phyloP scores from a whole-genome alignment of 1,140 invertebrate species.

The Drosophila subobscura region DNA sequence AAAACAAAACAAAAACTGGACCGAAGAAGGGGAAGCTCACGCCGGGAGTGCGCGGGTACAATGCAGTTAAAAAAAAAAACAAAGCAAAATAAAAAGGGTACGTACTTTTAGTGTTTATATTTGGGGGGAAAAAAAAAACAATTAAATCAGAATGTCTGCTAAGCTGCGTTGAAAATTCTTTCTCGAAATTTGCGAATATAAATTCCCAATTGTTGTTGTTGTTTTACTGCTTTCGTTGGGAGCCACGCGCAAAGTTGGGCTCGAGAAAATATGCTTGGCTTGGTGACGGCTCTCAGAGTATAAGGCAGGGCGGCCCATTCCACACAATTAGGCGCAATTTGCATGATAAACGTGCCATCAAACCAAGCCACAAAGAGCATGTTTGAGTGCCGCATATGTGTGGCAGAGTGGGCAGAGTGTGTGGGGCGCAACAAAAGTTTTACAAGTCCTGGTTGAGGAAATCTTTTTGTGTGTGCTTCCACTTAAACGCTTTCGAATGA shows the following conservation, averaged over 20 bases:
- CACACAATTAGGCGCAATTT: conserved; percentile 82
- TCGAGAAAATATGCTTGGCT: conserved; percentile 53
- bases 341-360: conserved; percentile 77
- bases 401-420: conserved; percentile 4
- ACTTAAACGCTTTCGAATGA: conserved; percentile 83
- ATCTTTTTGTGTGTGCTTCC: conserved; percentile 80
- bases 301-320: conserved; percentile 70
- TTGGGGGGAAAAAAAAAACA: conserved; percentile 66
- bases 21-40: too few species aligned
- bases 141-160: conserved; percentile 76
- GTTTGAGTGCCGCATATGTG: conserved; percentile 70
- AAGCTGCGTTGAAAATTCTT: conserved; percentile 63
- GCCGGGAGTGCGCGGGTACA: conserved; percentile 5
- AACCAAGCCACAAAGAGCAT: conserved; percentile 77
- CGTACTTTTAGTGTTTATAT: conserved; percentile 27
- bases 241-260: conserved; percentile 7
- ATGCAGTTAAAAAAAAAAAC: not conserved
- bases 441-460: conserved; percentile 52
- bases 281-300: conserved; percentile 27
- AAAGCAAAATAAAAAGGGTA: conserved; percentile 27
- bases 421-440: conserved; percentile 65
- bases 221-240: conserved; percentile 39
- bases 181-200: conserved; percentile 50
- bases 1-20: conserved; percentile 5
- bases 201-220: conserved; percentile 10